Evolutionary conservation across 2,888 invertebrate genomes (phyloP).

Genomic region (Panopea generosa): DNA sequence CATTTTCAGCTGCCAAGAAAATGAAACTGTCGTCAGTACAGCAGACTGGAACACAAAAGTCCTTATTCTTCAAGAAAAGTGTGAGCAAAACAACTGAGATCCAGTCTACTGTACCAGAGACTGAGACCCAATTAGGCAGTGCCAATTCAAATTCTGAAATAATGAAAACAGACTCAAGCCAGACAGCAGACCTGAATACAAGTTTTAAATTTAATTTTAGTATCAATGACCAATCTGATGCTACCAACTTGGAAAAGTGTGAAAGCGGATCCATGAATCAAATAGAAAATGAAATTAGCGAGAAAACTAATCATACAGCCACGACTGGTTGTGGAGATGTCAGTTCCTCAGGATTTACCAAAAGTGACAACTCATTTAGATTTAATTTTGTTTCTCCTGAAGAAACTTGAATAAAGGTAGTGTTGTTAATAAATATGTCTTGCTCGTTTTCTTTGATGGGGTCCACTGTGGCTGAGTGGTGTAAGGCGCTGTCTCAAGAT

Average conservation of each 20-base stretch:
- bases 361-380: constrained; percentile 62
- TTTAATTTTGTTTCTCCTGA: constrained; percentile 53
- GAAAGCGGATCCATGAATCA: too few species aligned
- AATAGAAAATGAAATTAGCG: too few species aligned
- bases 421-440: too few species aligned
- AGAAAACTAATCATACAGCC: neutral
- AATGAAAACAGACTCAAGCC: neutral
- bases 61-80: constrained; percentile 64
- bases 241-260: too few species aligned
- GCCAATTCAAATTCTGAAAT: neutral
- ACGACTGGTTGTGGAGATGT: too few species aligned
- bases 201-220: constrained; percentile 49
- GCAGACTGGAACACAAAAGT: constrained; percentile 35
- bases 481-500: too few species aligned
- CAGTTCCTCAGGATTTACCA: constrained; percentile 34
- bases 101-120: too few species aligned
- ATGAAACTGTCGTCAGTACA: constrained; percentile 46
- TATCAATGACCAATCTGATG: constrained; percentile 18
- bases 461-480: too few species aligned
- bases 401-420: constrained; percentile 38
- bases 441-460: too few species aligned
- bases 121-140: too few species aligned
- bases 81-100: neutral
- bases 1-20: constrained; percentile 59
- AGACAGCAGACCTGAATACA: constrained; percentile 18